Evolutionary conservation across 2,113 vertebrate species (phyloP), one percentile per base, ranked within the genome.

Genomic region (Tursiops truncatus): DNA sequence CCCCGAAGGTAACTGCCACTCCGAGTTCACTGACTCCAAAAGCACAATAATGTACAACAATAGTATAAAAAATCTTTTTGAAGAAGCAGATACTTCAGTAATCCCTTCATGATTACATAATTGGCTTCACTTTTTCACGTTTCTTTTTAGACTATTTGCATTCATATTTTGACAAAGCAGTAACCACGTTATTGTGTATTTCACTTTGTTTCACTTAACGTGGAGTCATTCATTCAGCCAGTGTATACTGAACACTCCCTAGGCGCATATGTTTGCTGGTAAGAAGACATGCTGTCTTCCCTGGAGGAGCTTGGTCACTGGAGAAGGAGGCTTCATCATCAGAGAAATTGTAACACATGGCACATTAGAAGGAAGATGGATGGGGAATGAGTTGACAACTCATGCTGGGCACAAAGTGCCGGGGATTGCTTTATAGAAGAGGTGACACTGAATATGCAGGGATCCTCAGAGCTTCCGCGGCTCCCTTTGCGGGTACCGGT

Each of bases 1-100:
- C 97, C 99, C 99, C 65, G 99, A 99, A 98, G 99, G 99, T 99
- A 98, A 97, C 9, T 31, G 1, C 18, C 9, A 2, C 47, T 31
- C 26, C 6, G 0, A 1, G 21, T 50, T 41, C 68, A 17, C 0
- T 4, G 50, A 2, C 36, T 20, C 12, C 70, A 41, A n/a, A 12
- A 33, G 63, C 74, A 15, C 10, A 3, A 31, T n/a, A 50, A 53
- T 33, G 1, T 7, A 13, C 4, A 5, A 5, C 6, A 17, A 33
- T 1, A 31, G 5, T 9, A 5, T 50, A 50, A 50, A 50, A 50
- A 50, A 50, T 56, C 77, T 33, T 50, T 68, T 26, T 41, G 56
- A 50, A 44, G 77, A 85, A 58, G 71, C 58, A 93, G 56, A 86
- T 53, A 8, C 28, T 5, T 28, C 10, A 2, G 36, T 79, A 31